Conservation (phyloP, 2,113 vertebrate species). For the Atrichornis clamosus region DNA sequence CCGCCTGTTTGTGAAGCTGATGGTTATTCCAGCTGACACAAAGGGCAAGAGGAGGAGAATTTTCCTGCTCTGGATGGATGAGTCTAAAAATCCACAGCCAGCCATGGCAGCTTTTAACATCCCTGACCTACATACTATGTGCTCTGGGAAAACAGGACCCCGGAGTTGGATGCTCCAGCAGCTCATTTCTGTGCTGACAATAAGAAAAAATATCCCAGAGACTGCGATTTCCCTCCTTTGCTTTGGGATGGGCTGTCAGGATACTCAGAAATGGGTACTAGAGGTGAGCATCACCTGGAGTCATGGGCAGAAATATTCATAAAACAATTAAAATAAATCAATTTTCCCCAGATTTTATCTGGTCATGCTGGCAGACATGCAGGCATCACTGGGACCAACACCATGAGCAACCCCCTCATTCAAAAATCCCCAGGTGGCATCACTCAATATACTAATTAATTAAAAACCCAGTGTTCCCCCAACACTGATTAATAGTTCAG, state of each 20-base stretch:
- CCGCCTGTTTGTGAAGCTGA: background rate
- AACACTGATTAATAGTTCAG: accelerated
- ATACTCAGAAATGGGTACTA: background rate
- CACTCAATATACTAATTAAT: background rate
- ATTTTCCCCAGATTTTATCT: background rate
- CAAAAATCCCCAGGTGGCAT: background rate
- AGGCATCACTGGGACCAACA: accelerated
- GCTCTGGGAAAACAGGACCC: background rate
- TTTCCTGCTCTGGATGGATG: slow-evolving; percentile 30
- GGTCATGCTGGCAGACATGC: background rate
- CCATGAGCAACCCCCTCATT: background rate
- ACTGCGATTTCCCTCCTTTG: background rate
- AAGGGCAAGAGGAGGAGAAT: slow-evolving; percentile 36
- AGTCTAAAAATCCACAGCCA: slow-evolving; percentile 17
- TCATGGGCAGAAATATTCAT: background rate
- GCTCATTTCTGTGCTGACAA: background rate
- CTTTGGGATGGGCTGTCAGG: background rate
- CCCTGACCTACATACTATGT: slow-evolving; percentile 32
- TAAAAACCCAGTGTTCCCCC: background rate
- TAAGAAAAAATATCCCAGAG: background rate
- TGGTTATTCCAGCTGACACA: slow-evolving; percentile 17
- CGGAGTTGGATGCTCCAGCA: background rate
- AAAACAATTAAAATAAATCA: background rate
- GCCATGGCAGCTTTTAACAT: slow-evolving; percentile 16
- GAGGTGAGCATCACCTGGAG: background rate